Percentiles rank a stretch among this genome's conserved stretches.
phyloP scores from a whole-genome alignment of 1,140 invertebrate species.

The Littorina saxatilis region DNA sequence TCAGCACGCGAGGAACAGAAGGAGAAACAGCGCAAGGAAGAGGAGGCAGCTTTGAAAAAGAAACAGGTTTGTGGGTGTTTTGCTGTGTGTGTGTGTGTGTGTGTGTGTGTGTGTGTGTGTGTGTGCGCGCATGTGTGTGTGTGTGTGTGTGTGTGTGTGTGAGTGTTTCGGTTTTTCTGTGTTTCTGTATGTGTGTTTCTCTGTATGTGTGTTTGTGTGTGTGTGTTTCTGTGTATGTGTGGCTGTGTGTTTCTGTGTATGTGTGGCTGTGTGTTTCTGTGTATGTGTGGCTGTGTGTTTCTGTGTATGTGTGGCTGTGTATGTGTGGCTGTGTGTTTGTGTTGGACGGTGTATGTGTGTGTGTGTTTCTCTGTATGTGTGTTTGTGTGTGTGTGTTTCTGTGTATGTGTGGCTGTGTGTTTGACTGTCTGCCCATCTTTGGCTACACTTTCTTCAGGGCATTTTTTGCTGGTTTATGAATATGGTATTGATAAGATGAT shows the following conservation, averaged over 20 bases:
- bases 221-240: not conserved
- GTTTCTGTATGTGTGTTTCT: not conserved
- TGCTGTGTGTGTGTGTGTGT: conserved; percentile 5
- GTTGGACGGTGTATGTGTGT: too few relatives aligned
- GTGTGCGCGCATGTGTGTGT: not conserved
- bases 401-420: too few relatives aligned
- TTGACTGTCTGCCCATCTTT: too few relatives aligned
- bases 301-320: not conserved
- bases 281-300: not conserved
- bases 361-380: too few relatives aligned
- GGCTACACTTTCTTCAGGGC: too few relatives aligned
- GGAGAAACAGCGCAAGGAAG: conserved; percentile 61
- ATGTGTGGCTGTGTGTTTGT: too few relatives aligned
- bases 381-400: too few relatives aligned
- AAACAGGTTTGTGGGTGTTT: conserved; percentile 48
- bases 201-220: conserved; percentile 1
- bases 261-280: not conserved
- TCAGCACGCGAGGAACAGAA: conserved; percentile 50
- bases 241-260: not conserved
- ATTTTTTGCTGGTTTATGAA: too few relatives aligned
- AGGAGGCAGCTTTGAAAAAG: conserved; percentile 62
- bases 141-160: not conserved
- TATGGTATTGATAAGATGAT: too few relatives aligned
- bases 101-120: conserved; percentile 14
- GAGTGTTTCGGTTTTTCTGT: not conserved